Evolutionary conservation across 92 coral and sea anemone species (phyloP).

Genomic region (Blastomussa wellsi): DNA sequence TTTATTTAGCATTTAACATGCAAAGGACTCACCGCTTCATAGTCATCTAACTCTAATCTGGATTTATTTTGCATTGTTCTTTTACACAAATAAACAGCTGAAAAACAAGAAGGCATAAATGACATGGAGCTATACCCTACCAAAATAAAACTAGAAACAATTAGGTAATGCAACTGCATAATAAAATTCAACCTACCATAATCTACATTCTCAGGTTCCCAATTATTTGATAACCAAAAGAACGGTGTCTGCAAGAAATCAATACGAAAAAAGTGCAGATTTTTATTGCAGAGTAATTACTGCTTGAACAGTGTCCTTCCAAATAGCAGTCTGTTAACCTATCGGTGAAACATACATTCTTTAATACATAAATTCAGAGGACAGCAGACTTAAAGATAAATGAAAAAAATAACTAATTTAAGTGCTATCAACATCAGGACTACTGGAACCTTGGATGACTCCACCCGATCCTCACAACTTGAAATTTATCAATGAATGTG

Average conservation of each 20-base stretch:
- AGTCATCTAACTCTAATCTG: conserved; percentile 87
- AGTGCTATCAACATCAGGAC: not conserved
- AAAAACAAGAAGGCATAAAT: conserved; percentile 31
- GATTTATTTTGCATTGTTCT: conserved; percentile 93
- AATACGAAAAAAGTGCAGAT: not conserved
- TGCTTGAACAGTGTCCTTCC: no score
- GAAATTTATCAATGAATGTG: no score
- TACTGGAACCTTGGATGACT: not conserved
- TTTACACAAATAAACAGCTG: conserved; percentile 91
- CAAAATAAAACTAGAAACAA: no score
- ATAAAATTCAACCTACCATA: conserved; percentile 61
- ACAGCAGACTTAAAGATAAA: no score
- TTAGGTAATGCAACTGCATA: no score
- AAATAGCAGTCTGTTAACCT: no score
- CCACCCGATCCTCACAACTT: not conserved
- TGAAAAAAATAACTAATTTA: not conserved
- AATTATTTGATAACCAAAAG: conserved; percentile 88
- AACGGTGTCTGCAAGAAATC: conserved; percentile 69
- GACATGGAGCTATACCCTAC: no score
- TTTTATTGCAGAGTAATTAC: no score
- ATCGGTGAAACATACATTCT: no score
- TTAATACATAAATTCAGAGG: no score
- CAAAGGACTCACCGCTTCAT: conserved; percentile 81
- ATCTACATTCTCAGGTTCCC: conserved; percentile 92
- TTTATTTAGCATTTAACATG: not conserved